Base-by-base conservation (phyloP, 2,888 invertebrate genomes). In the Cosmopolites sordidus region DNA sequence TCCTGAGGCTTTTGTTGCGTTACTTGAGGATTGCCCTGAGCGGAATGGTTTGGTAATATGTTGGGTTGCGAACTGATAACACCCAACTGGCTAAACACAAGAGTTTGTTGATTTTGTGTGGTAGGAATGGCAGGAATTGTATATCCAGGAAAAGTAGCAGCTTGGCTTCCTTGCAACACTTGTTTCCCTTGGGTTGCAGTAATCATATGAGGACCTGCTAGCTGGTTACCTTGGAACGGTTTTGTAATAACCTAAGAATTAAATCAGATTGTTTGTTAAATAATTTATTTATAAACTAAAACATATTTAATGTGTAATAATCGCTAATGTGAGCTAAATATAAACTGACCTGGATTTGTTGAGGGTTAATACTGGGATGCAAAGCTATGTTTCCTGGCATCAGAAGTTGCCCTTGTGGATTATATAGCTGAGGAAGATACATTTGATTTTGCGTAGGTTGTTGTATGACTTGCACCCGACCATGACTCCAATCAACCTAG, bases 401-500 rank as follows among this genome's bases (percentile, higher is more conserved):
- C 17, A 93, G 73, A 55, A 92, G 73, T 18, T 86, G 84, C 0
- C 86, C 89, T 67, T 87, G 90, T 0, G 87, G 81, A 69, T 88
- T 87, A 73, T 89, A 90, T 58, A 92, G 73, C 69, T 89, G 89
- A 66, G 86, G 89, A 44, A 92, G 73, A 67, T 91, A 90, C 1
- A 86, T 81, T 41, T 79, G 81, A 72, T 81, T 88, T 71, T 87
- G 87, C 43, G 88, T 71, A 1, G 87, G 87, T 65, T 89, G 91
- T 69, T 89, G 89, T 63, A 92, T 89, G 16, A 92, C 86, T 70
- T 92, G 92, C 27, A 92, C 73, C 3, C 87, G 79, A n/a, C 85
- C 80, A 59, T 86, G 84, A 48, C 83, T 80, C 80, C 86, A 83
- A 66, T 87, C 87, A 55, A 81, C 75, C 58, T 58, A 54, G 2